These are phyloP conservation scores for Tachysurus fulvidraco DNA, from an alignment of 2,113 vertebrate species.

Conservation along the genomic window DNA sequence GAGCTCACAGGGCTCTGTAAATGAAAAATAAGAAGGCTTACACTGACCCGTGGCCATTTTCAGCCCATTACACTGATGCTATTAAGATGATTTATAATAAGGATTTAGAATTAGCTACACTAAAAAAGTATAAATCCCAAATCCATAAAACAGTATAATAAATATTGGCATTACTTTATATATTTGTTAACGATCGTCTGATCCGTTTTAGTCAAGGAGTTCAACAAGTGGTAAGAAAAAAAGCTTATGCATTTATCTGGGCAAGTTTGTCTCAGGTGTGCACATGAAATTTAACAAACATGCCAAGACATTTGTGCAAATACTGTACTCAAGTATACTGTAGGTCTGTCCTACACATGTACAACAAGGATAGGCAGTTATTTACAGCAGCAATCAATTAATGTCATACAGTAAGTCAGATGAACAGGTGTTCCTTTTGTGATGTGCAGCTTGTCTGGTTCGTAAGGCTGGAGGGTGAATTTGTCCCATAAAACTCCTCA, in stretches of 20 bases:
- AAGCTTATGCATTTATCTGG: conserved; percentile 5
- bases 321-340: conserved; percentile 41
- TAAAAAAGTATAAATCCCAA: not conserved
- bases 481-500: conserved; percentile 11
- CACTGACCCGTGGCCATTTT: not conserved
- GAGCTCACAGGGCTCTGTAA: conserved; percentile 34
- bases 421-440: not conserved
- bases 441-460: conserved; percentile 7
- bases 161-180: not conserved
- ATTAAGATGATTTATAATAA: not conserved
- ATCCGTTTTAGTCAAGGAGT: not conserved
- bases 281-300: conserved; percentile 32
- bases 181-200: not conserved
- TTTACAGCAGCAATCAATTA: conserved; percentile 20
- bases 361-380: not conserved
- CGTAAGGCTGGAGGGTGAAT: conserved; percentile 53
- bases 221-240: conserved; percentile 20
- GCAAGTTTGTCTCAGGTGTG: conserved; percentile 21
- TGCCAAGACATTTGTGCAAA: conserved; percentile 45
- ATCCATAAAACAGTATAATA: not conserved
- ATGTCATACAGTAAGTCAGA: not conserved
- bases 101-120: not conserved
- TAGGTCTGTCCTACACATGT: conserved; percentile 15
- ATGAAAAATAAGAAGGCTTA: conserved; percentile 16
- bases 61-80: conserved; percentile 17